These are phyloP conservation scores for Thecophora atra DNA, from an alignment of 2,888 invertebrate species.

Conservation along the genomic window DNA sequence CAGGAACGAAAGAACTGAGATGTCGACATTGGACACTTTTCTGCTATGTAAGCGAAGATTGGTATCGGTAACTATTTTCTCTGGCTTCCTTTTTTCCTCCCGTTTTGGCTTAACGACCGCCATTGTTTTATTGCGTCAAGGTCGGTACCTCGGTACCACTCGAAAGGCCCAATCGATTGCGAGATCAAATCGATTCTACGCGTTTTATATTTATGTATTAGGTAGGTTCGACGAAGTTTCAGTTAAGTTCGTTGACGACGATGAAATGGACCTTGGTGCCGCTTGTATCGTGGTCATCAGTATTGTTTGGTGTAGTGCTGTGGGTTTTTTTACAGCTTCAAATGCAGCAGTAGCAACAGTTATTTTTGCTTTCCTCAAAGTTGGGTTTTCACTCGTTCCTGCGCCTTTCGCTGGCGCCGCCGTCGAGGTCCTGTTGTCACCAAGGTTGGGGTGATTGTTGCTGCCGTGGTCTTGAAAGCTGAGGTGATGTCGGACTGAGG, in stretches of 20 bases:
- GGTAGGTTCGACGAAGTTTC: constrained; percentile 27
- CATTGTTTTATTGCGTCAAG: too few relatives aligned
- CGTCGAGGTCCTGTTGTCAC: constrained; percentile 30
- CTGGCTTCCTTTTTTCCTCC: too few relatives aligned
- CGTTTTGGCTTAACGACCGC: too few relatives aligned
- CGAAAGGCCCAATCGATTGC: too few relatives aligned
- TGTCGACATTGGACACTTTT: too few relatives aligned
- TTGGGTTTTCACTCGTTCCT: constrained; percentile 1
- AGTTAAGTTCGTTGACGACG: constrained; percentile 23
- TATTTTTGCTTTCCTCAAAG: background rate
- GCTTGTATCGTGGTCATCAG: background rate
- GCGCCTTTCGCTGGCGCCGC: constrained; percentile 18
- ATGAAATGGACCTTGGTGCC: constrained; percentile 18
- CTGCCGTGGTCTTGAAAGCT: constrained; percentile 31
- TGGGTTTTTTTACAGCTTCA: background rate
- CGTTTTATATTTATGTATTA: too few relatives aligned
- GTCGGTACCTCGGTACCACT: too few relatives aligned
- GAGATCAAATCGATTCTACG: too few relatives aligned
- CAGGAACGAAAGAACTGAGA: too few relatives aligned
- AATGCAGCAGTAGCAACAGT: background rate
- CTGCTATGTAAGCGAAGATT: too few relatives aligned
- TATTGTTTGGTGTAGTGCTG: constrained; percentile 15
- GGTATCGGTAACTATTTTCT: too few relatives aligned
- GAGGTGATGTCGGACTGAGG: constrained; percentile 2
- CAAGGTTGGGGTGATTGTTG: constrained; percentile 18